Base-by-base conservation (phyloP, 1,140 invertebrate genomes). In the Chironomus striatipennis region DNA sequence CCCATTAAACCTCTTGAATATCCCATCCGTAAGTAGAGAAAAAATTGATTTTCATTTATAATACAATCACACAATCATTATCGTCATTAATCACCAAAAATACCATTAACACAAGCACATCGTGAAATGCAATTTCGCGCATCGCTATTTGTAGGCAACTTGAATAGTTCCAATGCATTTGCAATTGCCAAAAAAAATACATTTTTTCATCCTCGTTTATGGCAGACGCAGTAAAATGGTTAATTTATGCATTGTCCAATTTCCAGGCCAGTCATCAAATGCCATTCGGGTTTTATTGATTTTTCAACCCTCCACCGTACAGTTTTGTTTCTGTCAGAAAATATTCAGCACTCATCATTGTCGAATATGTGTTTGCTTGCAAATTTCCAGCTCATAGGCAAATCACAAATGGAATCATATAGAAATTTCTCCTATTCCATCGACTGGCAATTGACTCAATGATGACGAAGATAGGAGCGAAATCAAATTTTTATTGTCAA, bases 271-370 rank as follows among this genome's bases (percentile, higher is more conserved):
- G 65, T 70, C 65, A 70, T 70, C 65, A 70, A 70, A 70, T 70
- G 65, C 65, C 20, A 70, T 70, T 70, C 65, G 65, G 65, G n/a
- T 70, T 57, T 70, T 70, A 70, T 70, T 70, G 65, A 70, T 70
- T 70, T 70, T 70, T 57, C 47, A 57, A n/a, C 47, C n/a, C 47
- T 57, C 47, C 5, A 57, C 5, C 43, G 9, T 15, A 47, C 43
- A 12, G 9, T 12, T 8, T 9, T 8, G 15, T 9, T 47, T 15
- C 15, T 9, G 43, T 15, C 8, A 57, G 15, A 57, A n/a, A 57
- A 57, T 57, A 12, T 57, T 57, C 12, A 12, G 47, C 47, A 15
- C 47, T 57, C 47, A 57, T 57, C 47, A 57, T 57, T 57, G 47
- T 57, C 12, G n/a, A 57, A 15, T 34, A 15, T 57, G 8, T 12